These are phyloP conservation scores for Nymphalis urticae DNA, from an alignment of 2,888 invertebrate species.

Conservation along the genomic window DNA sequence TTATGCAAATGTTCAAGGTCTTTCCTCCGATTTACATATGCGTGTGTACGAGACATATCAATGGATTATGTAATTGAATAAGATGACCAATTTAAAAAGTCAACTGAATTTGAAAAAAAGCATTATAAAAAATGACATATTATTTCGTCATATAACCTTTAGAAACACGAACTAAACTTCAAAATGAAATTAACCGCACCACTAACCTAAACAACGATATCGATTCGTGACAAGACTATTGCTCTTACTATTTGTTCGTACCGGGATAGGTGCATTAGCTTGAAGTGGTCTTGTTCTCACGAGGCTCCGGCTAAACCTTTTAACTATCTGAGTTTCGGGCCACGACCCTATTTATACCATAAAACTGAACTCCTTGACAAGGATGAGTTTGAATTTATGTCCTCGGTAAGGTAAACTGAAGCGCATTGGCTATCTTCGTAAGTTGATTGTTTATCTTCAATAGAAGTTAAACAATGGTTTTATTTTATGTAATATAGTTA, in stretches of 20 bases:
- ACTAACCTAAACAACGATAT: slow-evolving; percentile 44
- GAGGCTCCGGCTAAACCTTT: slow-evolving; percentile 73
- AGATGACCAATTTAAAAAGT: too few species aligned
- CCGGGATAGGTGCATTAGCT: slow-evolving; percentile 51
- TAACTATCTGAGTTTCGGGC: slow-evolving; percentile 72
- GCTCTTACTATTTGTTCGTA: slow-evolving; percentile 47
- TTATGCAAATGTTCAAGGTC: too few species aligned
- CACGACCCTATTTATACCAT: slow-evolving; percentile 64
- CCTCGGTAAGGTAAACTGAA: slow-evolving; percentile 24
- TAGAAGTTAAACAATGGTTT: neutral
- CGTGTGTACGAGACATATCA: too few species aligned
- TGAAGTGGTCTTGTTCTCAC: slow-evolving; percentile 69
- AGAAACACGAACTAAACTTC: slow-evolving; percentile 10
- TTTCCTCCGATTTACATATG: too few species aligned
- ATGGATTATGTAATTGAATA: too few species aligned
- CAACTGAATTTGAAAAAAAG: too few species aligned
- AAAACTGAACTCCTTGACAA: slow-evolving; percentile 50
- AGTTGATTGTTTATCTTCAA: slow-evolving; percentile 22
- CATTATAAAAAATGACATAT: neutral
- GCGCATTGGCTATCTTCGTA: slow-evolving; percentile 9
- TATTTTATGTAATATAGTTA: too few species aligned
- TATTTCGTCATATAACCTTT: neutral
- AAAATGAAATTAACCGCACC: slow-evolving; percentile 42
- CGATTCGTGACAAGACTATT: slow-evolving; percentile 53
- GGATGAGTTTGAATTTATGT: slow-evolving; percentile 48